Evolutionary conservation across 2,113 vertebrate species (phyloP).

Genomic region (Climacteris rufus): DNA sequence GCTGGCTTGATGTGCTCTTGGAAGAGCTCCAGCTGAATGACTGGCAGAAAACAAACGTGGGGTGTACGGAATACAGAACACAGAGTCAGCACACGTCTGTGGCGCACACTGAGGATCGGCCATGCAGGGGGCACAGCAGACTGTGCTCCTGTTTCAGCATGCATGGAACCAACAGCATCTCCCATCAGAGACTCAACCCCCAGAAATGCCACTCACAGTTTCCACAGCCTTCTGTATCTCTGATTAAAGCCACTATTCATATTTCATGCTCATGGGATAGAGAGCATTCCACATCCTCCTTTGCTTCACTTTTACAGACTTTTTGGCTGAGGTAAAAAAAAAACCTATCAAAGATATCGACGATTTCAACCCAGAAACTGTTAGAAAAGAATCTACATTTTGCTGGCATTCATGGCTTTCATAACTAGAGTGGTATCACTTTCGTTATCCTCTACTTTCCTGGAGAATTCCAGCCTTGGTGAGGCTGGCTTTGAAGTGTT

Average conservation of each 20-base stretch:
- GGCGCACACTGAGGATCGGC: fast-evolving
- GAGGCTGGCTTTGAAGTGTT: not conserved
- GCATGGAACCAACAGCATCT: not conserved
- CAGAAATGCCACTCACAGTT: not conserved
- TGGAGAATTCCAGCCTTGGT: not conserved
- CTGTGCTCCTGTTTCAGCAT: fast-evolving
- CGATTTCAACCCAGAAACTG: not conserved
- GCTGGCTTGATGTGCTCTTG: not conserved
- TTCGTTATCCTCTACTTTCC: not conserved
- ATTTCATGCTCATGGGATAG: not conserved
- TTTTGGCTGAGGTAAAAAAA: not conserved
- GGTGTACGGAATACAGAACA: not conserved
- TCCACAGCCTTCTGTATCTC: not conserved
- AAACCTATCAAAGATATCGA: not conserved
- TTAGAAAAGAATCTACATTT: not conserved
- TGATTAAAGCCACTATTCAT: not conserved
- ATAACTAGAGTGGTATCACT: not conserved
- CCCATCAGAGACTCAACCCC: not conserved
- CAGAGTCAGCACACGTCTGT: fast-evolving
- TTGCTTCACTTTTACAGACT: not conserved
- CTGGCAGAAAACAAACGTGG: not conserved
- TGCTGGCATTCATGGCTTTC: not conserved
- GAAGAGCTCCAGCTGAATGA: not conserved
- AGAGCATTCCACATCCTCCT: not conserved
- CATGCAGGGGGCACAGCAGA: not conserved